Percentiles rank a stretch among this genome's conserved stretches.
Conservation (phyloP, 2,888 invertebrate genomes). For the Bruchidius siliquastri region DNA sequence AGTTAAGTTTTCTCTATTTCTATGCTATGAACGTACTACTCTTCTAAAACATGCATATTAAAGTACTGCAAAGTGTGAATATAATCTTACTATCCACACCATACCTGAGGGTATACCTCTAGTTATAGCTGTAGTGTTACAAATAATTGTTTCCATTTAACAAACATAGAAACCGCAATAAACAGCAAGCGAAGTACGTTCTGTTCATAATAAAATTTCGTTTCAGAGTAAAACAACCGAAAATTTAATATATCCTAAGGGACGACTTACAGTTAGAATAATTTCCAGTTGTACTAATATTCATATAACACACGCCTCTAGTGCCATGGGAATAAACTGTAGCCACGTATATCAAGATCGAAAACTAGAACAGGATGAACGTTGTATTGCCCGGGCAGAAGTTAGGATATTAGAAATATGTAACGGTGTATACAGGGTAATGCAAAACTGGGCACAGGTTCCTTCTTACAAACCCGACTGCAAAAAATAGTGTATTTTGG, state of each 20-base stretch:
- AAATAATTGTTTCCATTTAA: background rate
- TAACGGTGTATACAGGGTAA: background rate
- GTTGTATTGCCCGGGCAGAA: background rate
- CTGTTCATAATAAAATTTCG: background rate
- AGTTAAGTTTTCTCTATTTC: too few species aligned
- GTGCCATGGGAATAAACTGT: slow-evolving; percentile 9
- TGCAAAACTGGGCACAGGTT: background rate
- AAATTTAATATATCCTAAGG: slow-evolving; percentile 15
- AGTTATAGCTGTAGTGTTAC: background rate
- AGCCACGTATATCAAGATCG: slow-evolving; percentile 13
- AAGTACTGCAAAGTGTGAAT: too few species aligned
- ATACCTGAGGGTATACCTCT: background rate
- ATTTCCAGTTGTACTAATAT: slow-evolving; percentile 16
- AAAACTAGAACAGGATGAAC: background rate
- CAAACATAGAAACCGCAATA: background rate
- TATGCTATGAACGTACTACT: too few species aligned
- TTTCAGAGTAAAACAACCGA: background rate
- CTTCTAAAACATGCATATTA: too few species aligned
- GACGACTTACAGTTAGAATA: slow-evolving; percentile 14
- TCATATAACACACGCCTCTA: slow-evolving; percentile 13
- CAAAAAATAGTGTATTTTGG: too few species aligned
- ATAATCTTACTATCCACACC: background rate
- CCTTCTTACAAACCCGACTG: too few species aligned
- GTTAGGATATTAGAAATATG: background rate
- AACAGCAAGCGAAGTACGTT: background rate